Percentiles rank a stretch among this genome's conserved stretches.
Evolutionary conservation across 2,888 invertebrate genomes (phyloP).

Genomic region (Sesia bembeciformis): DNA sequence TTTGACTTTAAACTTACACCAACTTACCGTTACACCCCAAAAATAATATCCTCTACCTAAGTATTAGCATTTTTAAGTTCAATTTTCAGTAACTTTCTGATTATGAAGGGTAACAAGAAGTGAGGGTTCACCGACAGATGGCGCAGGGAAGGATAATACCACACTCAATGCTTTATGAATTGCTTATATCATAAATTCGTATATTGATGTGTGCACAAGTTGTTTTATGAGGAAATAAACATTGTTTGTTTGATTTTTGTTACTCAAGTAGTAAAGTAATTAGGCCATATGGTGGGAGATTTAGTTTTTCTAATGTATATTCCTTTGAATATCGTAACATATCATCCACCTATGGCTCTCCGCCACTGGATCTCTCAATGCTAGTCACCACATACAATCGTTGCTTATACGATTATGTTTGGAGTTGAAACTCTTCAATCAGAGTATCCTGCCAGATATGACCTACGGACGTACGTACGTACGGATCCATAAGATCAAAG

Average conservation of each 20-base stretch:
- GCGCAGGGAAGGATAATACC: conserved; percentile 47
- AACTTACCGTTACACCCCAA: conserved; percentile 5
- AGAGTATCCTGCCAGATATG: too few species aligned
- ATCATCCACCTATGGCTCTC: too few species aligned
- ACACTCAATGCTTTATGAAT: conserved; percentile 30
- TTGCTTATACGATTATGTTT: too few species aligned
- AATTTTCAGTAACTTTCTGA: conserved; percentile 10
- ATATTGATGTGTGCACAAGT: conserved; percentile 9
- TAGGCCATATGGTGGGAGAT: conserved; percentile 1
- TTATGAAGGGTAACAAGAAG: conserved; percentile 5
- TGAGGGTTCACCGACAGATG: conserved; percentile 47
- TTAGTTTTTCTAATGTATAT: too few species aligned
- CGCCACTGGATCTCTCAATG: too few species aligned
- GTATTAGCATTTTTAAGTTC: conserved; percentile 16
- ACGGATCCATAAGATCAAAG: too few species aligned
- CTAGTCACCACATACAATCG: too few species aligned
- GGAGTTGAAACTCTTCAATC: too few species aligned
- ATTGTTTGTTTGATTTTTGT: conserved; percentile 38
- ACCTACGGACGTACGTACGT: too few species aligned
- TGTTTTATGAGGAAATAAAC: conserved; percentile 38
- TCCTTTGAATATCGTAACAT: too few species aligned
- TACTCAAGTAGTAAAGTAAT: conserved; percentile 6
- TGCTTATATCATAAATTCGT: conserved; percentile 32
- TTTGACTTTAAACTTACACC: conserved; percentile 40
- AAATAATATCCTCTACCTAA: neutral